phyloP scores from a whole-genome alignment of 2,888 invertebrate genomes.

The Geotrupes spiniger region DNA sequence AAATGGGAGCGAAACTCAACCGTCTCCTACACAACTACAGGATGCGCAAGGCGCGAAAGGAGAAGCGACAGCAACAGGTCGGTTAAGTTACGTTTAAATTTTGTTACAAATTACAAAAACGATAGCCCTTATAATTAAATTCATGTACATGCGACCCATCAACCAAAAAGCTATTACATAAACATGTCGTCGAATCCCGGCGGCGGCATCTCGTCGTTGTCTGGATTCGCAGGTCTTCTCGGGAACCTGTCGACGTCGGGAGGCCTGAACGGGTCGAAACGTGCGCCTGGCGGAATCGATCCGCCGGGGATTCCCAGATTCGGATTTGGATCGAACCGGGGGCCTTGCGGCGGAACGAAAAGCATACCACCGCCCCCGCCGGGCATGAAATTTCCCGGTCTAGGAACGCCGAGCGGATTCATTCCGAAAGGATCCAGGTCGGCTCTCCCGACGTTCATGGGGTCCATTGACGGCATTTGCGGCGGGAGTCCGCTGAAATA shows the following conservation, averaged over 20 bases:
- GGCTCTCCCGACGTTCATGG: slow-evolving; percentile 60
- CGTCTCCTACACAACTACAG: slow-evolving; percentile 56
- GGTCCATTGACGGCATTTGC: slow-evolving; percentile 7
- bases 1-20: slow-evolving; percentile 54
- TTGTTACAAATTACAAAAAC: too few species aligned
- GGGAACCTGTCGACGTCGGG: slow-evolving; percentile 51
- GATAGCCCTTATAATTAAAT: too few species aligned
- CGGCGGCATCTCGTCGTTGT: slow-evolving; percentile 73
- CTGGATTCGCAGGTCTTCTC: slow-evolving; percentile 53
- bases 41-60: slow-evolving; percentile 49
- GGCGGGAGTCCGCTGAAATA: slow-evolving; percentile 1
- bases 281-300: slow-evolving; percentile 71
- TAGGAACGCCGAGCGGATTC: slow-evolving; percentile 41
- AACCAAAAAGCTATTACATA: slow-evolving; percentile 52
- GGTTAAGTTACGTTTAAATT: too few species aligned
- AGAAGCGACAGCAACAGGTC: slow-evolving; percentile 52
- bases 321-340: slow-evolving; percentile 30
- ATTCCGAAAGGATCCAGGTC: slow-evolving; percentile 75
- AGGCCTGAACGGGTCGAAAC: slow-evolving; percentile 84
- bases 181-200: slow-evolving; percentile 76
- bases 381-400: slow-evolving; percentile 21
- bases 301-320: slow-evolving; percentile 47
- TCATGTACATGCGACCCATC: too few species aligned
- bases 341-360: slow-evolving; percentile 61
- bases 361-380: slow-evolving; percentile 68